Evolutionary conservation across 2,797 vertebrate genomes (phyloP).

Genomic region (Poeciliopsis turneri): DNA sequence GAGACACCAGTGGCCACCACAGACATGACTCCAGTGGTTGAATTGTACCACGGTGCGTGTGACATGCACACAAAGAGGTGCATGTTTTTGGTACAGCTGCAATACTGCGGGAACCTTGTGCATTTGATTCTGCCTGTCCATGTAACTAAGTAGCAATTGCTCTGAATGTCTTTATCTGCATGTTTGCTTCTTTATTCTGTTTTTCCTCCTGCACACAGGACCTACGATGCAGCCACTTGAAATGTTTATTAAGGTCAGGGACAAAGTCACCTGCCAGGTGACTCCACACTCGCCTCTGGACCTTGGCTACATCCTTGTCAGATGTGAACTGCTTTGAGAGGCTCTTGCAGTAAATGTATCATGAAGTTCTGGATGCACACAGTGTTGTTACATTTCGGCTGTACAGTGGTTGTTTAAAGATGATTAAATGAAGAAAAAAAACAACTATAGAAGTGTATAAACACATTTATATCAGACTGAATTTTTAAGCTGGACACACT

Average conservation of each 20-base stretch:
- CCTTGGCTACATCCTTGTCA: constrained; percentile 39
- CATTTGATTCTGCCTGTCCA: constrained; percentile 62
- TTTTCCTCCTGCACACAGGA: constrained; percentile 56
- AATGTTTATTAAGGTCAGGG: constrained; percentile 48
- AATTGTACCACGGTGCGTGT: constrained; percentile 45
- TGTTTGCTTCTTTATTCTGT: constrained; percentile 72
- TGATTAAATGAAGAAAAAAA: constrained; percentile 20
- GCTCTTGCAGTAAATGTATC: constrained; percentile 47
- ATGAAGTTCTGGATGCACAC: constrained; percentile 33
- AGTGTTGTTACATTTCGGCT: constrained; percentile 28
- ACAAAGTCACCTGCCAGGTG: constrained; percentile 42
- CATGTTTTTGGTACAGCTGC: constrained; percentile 74
- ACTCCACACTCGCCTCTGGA: constrained; percentile 36
- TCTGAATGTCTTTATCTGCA: constrained; percentile 80
- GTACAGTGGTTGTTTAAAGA: constrained; percentile 15
- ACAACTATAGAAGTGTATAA: constrained; percentile 30
- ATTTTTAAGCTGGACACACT: constrained; percentile 33
- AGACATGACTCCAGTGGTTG: constrained; percentile 52
- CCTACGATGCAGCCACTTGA: constrained; percentile 56
- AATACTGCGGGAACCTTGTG: constrained; percentile 62
- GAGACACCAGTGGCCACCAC: constrained; percentile 43
- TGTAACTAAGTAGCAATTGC: constrained; percentile 65
- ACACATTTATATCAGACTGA: constrained; percentile 41
- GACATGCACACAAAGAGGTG: constrained; percentile 58
- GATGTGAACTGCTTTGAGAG: constrained; percentile 54